Percentiles rank a stretch among this genome's conserved stretches.
Evolutionary conservation across 1,140 invertebrate genomes (phyloP).

Genomic region (Lethrus apterus): DNA sequence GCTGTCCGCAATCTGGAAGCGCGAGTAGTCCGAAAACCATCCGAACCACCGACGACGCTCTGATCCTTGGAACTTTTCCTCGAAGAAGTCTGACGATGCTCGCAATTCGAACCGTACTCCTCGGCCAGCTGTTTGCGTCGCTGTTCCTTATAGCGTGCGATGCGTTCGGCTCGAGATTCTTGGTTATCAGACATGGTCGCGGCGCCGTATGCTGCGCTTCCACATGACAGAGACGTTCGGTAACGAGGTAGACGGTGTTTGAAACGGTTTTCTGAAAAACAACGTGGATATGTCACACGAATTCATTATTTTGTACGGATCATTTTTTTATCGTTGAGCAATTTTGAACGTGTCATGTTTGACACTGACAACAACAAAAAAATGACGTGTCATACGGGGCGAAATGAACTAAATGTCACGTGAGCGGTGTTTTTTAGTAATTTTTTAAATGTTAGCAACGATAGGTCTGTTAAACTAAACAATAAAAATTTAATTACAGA

Average conservation of each 20-base stretch:
- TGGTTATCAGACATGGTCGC: constrained; percentile 17
- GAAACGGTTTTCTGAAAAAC: too few species aligned
- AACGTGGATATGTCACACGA: too few species aligned
- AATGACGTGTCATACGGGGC: too few species aligned
- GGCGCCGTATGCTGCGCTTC: not conserved
- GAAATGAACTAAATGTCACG: too few species aligned
- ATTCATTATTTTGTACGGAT: too few species aligned
- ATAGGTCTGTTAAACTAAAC: too few species aligned
- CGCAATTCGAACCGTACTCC: constrained; percentile 27
- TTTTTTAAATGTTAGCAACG: too few species aligned
- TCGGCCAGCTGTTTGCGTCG: constrained; percentile 52
- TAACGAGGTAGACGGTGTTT: constrained; percentile 1
- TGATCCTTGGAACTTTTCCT: constrained; percentile 13
- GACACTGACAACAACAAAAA: too few species aligned
- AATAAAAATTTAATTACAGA: too few species aligned
- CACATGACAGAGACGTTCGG: constrained; percentile 9
- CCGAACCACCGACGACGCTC: constrained; percentile 38
- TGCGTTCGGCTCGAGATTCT: constrained; percentile 47
- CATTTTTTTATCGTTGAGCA: too few species aligned
- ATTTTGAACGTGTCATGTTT: too few species aligned
- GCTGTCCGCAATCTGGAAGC: constrained; percentile 62
- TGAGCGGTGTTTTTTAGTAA: too few species aligned
- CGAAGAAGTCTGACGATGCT: constrained; percentile 1
- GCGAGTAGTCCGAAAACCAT: constrained; percentile 54
- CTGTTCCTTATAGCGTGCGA: constrained; percentile 60